phyloP scores from a whole-genome alignment of 2,888 invertebrate genomes.

The Rhagonycha lutea region DNA sequence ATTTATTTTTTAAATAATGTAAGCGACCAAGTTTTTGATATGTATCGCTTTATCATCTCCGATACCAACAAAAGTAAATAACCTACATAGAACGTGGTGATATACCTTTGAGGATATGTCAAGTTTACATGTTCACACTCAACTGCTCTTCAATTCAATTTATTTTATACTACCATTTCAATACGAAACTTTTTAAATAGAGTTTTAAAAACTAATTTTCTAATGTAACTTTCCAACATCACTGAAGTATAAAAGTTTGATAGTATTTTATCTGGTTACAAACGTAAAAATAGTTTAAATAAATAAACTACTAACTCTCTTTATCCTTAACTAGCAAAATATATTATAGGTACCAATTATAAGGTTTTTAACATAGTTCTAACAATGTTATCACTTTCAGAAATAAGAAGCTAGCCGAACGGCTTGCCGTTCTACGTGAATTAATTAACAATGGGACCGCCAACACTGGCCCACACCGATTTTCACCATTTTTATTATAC shows the following conservation, averaged over 20 bases:
- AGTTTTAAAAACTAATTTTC: not conserved
- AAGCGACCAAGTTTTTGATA: not conserved
- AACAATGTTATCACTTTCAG: too few relatives aligned
- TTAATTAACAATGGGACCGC: too few relatives aligned
- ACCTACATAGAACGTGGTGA: not conserved
- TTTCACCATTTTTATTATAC: too few relatives aligned
- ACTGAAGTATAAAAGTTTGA: not conserved
- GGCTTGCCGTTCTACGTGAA: too few relatives aligned
- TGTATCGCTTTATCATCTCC: not conserved
- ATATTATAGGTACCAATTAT: too few relatives aligned
- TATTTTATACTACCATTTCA: not conserved
- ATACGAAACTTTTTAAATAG: not conserved
- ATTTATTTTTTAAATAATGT: not conserved
- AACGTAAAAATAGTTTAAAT: not conserved
- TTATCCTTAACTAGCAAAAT: not conserved
- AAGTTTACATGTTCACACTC: slow-evolving; percentile 3
- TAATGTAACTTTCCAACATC: not conserved
- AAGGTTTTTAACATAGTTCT: too few relatives aligned
- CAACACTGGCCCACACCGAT: too few relatives aligned
- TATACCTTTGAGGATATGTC: slow-evolving; percentile 1
- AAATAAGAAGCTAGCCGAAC: too few relatives aligned
- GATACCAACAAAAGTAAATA: not conserved
- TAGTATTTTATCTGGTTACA: not conserved
- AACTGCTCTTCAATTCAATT: not conserved
- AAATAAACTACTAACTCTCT: not conserved